These are phyloP conservation scores for Thunnus maccoyii DNA, from an alignment of 2,113 vertebrate genomes.

Conservation along the genomic window DNA sequence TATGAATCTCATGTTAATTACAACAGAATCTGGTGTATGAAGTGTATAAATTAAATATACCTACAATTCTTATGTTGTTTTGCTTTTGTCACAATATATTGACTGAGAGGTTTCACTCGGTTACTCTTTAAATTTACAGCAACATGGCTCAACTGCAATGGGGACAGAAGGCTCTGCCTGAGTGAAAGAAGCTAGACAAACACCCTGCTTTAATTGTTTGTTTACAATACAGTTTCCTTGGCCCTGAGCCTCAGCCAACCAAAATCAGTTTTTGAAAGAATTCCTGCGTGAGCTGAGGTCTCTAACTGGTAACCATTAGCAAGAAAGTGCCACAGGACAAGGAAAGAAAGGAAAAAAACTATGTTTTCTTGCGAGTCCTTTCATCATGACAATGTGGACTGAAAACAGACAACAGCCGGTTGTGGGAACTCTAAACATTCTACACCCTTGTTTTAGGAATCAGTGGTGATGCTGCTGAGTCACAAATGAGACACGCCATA, in stretches of 20 bases:
- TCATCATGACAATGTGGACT: constrained; percentile 13
- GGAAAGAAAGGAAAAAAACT: neutral
- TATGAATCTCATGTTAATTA: neutral
- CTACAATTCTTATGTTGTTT: neutral
- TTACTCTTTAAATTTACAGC: neutral
- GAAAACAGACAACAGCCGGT: constrained; percentile 27
- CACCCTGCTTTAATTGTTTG: constrained; percentile 49
- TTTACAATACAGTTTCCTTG: constrained; percentile 38
- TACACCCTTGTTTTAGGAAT: constrained; percentile 19
- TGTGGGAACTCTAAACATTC: constrained; percentile 18
- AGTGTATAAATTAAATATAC: neutral
- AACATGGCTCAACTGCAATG: neutral
- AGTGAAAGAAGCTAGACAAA: constrained; percentile 39
- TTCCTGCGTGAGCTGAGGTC: neutral
- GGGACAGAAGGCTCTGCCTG: constrained; percentile 27
- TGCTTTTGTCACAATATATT: neutral
- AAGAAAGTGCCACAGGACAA: neutral
- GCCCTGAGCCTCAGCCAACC: constrained; percentile 21
- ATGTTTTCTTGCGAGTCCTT: constrained; percentile 20
- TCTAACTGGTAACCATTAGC: neutral
- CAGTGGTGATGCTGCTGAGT: constrained; percentile 47
- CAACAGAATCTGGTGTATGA: neutral
- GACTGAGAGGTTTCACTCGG: constrained; percentile 1
- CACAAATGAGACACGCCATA: constrained; percentile 17
- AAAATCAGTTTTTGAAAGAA: constrained; percentile 34